Evolutionary conservation across 37 sponge, comb jelly and placozoan species (phyloP).

Genomic region (Tethya wilhelma): DNA sequence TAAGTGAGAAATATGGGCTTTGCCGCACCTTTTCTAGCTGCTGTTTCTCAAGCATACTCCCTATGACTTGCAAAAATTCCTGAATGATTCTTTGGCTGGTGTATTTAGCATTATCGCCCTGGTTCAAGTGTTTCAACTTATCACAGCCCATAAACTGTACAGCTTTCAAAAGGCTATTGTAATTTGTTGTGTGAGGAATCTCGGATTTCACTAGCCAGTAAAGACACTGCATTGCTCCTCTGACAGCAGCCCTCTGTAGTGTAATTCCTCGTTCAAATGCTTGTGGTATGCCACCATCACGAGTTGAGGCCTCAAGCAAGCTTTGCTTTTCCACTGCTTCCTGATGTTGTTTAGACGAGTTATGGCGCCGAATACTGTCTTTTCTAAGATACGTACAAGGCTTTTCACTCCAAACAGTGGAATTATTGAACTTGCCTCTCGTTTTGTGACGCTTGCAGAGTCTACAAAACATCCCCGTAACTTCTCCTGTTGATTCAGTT

Average conservation of each 20-base stretch:
- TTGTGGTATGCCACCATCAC: background rate
- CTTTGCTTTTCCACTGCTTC: background rate
- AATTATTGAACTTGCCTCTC: conserved; percentile 11
- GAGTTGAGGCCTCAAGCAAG: background rate
- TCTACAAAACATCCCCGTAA: conserved; percentile 13
- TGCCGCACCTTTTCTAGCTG: background rate
- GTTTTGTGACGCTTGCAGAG: conserved; percentile 17
- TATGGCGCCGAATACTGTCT: conserved; percentile 21
- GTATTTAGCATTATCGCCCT: background rate
- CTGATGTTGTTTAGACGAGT: background rate
- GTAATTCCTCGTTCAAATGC: background rate
- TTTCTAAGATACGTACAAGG: conserved; percentile 14
- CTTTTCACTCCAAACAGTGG: conserved; percentile 20
- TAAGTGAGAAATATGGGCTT: background rate
- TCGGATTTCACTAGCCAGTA: conserved; percentile 28
- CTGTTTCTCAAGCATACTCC: background rate
- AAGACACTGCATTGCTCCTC: conserved; percentile 24
- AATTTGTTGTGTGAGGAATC: conserved; percentile 22
- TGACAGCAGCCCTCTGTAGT: conserved; percentile 2
- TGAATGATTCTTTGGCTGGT: background rate
- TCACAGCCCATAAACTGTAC: conserved; percentile 13
- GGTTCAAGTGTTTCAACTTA: background rate
- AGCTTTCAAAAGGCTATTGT: background rate
- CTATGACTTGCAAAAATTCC: background rate
- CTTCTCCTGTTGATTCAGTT: background rate